Evolutionary conservation across 1,140 invertebrate species (phyloP).

Genomic region (Drosophila serrata): DNA sequence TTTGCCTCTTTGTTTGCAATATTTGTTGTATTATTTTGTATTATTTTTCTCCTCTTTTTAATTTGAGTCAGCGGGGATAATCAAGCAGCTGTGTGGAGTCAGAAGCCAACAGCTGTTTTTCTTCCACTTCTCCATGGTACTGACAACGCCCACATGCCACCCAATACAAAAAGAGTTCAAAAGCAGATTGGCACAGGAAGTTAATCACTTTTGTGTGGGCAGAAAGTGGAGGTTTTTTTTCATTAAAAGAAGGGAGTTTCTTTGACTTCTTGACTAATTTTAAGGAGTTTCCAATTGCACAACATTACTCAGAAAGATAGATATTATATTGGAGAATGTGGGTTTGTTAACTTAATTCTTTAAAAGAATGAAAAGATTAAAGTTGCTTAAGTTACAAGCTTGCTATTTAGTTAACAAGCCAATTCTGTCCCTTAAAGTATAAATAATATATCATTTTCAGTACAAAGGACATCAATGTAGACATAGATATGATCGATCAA

Average conservation of each 20-base stretch:
- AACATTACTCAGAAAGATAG: background rate
- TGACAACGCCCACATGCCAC: constrained; percentile 72
- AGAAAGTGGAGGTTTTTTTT: constrained; percentile 10
- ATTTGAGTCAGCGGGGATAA: constrained; percentile 9
- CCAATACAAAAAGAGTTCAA: constrained; percentile 9
- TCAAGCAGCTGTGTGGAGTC: constrained; percentile 40
- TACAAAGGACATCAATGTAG: background rate
- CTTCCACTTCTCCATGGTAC: constrained; percentile 20
- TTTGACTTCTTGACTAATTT: constrained; percentile 8
- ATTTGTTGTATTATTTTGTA: constrained; percentile 13
- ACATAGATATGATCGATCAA: too few species aligned
- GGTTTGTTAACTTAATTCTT: background rate
- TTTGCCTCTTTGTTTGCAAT: constrained; percentile 64
- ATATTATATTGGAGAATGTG: background rate
- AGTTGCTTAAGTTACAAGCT: too few species aligned
- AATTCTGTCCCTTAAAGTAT: background rate
- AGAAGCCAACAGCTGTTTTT: constrained; percentile 69
- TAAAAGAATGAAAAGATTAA: background rate
- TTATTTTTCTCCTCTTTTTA: background rate
- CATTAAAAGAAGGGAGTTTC: constrained; percentile 1
- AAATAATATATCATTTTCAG: background rate
- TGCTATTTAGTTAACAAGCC: background rate
- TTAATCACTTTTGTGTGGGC: constrained; percentile 53
- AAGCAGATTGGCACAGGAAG: constrained; percentile 39
- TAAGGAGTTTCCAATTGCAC: background rate